Base-by-base conservation (phyloP, 2,888 invertebrate genomes). In the Petrolisthes cinctipes region DNA sequence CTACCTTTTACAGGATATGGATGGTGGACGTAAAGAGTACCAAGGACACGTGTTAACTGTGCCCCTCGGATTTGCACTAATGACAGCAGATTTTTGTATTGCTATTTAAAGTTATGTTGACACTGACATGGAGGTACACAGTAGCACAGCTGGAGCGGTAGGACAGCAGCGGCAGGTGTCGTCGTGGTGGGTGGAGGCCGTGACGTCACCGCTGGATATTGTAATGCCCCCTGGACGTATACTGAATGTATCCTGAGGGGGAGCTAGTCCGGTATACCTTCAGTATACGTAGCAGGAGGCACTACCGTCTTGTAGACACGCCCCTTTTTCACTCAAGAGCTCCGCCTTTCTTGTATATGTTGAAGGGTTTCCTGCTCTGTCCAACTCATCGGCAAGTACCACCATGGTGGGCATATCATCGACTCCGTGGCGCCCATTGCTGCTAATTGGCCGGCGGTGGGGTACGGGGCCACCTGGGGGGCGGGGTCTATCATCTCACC, bases 261-360 rank as follows among this genome's bases (percentile, higher is more conserved):
- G 94, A 95, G 91, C 91, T 91, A 95, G 96, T 97, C 97, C 97
- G 97, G 97, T 97, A 97, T 98, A 98, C 97, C 97, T 97, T 97
- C 97, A 97, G 97, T 97, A 98, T 98, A 98, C 97, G 97, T 98
- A 97, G 97, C 97, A 97, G 97, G 97, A 97, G 97, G 96, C 95
- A 95, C 95, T 96, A 97, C 97, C 94, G 93, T 87, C 89, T 89
- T 84, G 86, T 84, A 82, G 83, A 68, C 71, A 86, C 80, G 84
- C 86, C 82, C 81, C 71, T 71, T 71, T n/a, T 71, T 20, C 71
- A 71, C 71, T 81, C 61, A 11, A 51, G 5, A 51, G 17, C 51
- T 68, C 66, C 66, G 66, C 68, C n/a, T 53, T 79, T 56, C 71
- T 71, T 68, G 81, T 51, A 68, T 66, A 37, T 83, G 75, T 83